Base-by-base conservation (phyloP, 2,113 vertebrate genomes). In the Gulo gulo region DNA sequence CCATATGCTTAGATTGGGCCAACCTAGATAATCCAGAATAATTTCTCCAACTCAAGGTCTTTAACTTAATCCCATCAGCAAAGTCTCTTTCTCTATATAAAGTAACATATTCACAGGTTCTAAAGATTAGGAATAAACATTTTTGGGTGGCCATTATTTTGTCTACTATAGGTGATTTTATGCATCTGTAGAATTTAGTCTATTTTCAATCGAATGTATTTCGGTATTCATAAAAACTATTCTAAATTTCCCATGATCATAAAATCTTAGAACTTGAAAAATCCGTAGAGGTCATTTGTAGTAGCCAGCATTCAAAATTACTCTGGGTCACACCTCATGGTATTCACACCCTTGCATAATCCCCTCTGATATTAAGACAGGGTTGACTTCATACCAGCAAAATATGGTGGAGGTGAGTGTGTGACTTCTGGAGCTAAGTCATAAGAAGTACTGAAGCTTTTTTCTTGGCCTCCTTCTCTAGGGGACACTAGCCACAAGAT, bases 201-300 rank as follows among this genome's bases (percentile, higher is more conserved):
- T 45, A 45, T 83, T 91, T 97, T 87, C 47, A 84, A 6, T 69
- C 26, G 23, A 63, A 21, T 87, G 2, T 31, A 52, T 92, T 86
- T 71, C 31, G 82, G 7, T 47, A 69, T 63, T 31, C 45, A n/a
- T 74, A 78, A 24, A 67, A 96, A 6, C 24, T 31, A 26, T 83
- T 88, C 67, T 87, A 36, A 84, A 61, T 88, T 74, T 31, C 29
- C 1, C 83, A 45, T 2, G 78, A 59, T 73, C 67, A 52, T 63
- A 89, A 81, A 82, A 39, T 86, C 83, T 85, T 88, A 71, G 16
- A 71, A 59, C 20, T 16, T 47, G 24, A 47, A 82, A 34, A 4
- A 52, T 23, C 13, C 26, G 7, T 2, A 57, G 42, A 63, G 16
- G 9, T 83, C 11, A 34, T 31, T 2, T 82, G n/a, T 71, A 34